These are phyloP conservation scores for Geotrupes spiniger DNA, from an alignment of 2,888 invertebrate genomes.

Conservation along the genomic window DNA sequence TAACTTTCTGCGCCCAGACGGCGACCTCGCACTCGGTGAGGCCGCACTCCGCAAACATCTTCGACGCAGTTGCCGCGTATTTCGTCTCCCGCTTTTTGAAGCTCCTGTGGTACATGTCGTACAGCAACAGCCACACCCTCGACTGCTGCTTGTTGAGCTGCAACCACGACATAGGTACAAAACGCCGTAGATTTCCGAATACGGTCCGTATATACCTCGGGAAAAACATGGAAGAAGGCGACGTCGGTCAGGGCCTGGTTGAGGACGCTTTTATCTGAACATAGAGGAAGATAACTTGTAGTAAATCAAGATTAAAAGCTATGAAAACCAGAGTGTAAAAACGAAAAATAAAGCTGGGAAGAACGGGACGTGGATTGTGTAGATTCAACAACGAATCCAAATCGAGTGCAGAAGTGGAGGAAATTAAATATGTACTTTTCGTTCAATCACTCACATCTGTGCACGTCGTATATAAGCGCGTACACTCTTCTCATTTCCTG, in stretches of 20 bases:
- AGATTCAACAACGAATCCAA: no score
- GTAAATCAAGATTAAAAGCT: neutral
- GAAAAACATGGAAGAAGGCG: constrained; percentile 58
- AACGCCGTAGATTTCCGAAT: neutral
- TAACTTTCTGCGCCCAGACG: constrained; percentile 64
- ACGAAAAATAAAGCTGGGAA: neutral
- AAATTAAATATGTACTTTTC: no score
- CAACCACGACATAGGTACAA: neutral
- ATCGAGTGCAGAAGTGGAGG: no score
- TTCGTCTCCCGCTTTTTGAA: constrained; percentile 48
- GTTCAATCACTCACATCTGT: constrained; percentile 64
- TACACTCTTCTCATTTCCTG: constrained; percentile 73
- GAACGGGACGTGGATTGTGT: neutral
- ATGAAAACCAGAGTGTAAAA: neutral
- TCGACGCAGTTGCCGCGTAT: constrained; percentile 34
- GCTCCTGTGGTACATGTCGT: constrained; percentile 66
- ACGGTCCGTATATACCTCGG: constrained; percentile 49
- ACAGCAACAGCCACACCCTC: constrained; percentile 64
- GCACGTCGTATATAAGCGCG: constrained; percentile 70
- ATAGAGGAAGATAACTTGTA: constrained; percentile 20
- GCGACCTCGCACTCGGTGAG: constrained; percentile 58
- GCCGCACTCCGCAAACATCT: constrained; percentile 39
- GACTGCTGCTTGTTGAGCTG: constrained; percentile 34
- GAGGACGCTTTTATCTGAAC: constrained; percentile 67
- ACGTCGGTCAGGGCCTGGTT: constrained; percentile 63